Evolutionary conservation across 2,797 vertebrate species (phyloP).

Genomic region (Borostomias antarcticus): DNA sequence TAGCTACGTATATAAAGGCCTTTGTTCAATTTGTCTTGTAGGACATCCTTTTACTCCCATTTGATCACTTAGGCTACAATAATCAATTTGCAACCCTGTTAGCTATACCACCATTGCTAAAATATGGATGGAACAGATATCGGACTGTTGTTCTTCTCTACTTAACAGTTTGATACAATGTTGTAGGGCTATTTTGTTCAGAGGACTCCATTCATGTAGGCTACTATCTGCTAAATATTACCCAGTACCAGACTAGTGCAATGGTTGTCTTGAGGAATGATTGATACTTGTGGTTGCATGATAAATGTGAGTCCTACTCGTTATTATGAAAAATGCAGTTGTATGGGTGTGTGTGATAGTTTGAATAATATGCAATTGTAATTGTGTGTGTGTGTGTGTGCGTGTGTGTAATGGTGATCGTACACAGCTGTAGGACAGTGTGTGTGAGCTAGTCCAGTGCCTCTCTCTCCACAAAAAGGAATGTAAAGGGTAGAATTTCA

Average conservation of each 20-base stretch:
- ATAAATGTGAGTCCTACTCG: conserved; percentile 40
- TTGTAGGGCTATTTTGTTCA: background rate
- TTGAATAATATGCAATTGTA: background rate
- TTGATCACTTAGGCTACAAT: too few relatives aligned
- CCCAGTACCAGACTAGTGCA: conserved; percentile 19
- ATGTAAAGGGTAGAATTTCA: conserved; percentile 59
- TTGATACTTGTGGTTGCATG: conserved; percentile 44
- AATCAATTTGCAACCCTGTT: too few relatives aligned
- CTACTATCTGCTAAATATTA: conserved; percentile 23
- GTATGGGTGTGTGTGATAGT: conserved; percentile 4
- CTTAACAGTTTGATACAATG: background rate
- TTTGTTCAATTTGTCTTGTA: background rate
- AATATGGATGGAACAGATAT: too few relatives aligned
- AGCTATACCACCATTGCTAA: too few relatives aligned
- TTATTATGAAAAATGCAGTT: background rate
- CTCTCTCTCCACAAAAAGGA: conserved; percentile 51
- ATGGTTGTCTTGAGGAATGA: conserved; percentile 35
- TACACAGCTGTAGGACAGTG: conserved; percentile 50
- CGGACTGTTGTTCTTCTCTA: too few relatives aligned
- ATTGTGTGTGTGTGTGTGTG: conserved; percentile 17
- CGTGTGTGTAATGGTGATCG: conserved; percentile 46
- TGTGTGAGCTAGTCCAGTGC: conserved; percentile 63
- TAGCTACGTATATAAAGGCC: background rate
- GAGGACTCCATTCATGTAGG: background rate
- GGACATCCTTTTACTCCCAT: too few relatives aligned